phyloP scores from a whole-genome alignment of 2,888 invertebrate genomes.

The Conops quadrifasciatus region DNA sequence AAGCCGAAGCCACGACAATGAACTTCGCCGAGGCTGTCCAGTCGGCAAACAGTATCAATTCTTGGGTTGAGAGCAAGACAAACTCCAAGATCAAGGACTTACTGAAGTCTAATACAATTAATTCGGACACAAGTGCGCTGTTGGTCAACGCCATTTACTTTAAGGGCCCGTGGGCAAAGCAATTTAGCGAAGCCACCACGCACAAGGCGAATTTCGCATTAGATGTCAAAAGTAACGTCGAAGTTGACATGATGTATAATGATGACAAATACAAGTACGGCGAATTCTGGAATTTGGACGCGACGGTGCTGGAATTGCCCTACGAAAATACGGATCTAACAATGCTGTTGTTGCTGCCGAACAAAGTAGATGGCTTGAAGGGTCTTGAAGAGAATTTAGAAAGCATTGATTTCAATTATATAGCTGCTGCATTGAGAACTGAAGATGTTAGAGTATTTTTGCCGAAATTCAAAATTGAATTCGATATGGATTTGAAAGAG shows the following conservation, averaged over 20 bases:
- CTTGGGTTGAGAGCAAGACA: slow-evolving; percentile 83
- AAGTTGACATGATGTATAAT: slow-evolving; percentile 77
- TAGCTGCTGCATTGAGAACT: slow-evolving; percentile 47
- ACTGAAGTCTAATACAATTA: slow-evolving; percentile 70
- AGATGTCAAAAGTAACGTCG: slow-evolving; percentile 63
- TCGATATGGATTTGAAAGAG: slow-evolving; percentile 71
- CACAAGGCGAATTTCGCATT: slow-evolving; percentile 72
- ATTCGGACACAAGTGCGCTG: slow-evolving; percentile 71
- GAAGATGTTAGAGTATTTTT: slow-evolving; percentile 70
- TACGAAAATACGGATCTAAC: slow-evolving; percentile 75
- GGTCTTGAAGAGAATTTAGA: slow-evolving; percentile 72
- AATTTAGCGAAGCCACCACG: slow-evolving; percentile 73
- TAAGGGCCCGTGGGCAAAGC: slow-evolving; percentile 78
- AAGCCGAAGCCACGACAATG: slow-evolving; percentile 71
- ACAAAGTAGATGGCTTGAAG: slow-evolving; percentile 72
- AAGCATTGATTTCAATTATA: slow-evolving; percentile 65
- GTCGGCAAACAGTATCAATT: slow-evolving; percentile 74
- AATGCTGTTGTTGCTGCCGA: slow-evolving; percentile 80
- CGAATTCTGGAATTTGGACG: slow-evolving; percentile 65
- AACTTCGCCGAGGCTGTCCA: slow-evolving; percentile 67
- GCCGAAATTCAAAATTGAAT: slow-evolving; percentile 85
- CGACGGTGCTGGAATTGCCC: slow-evolving; percentile 75
- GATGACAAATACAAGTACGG: slow-evolving; percentile 67
- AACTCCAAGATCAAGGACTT: slow-evolving; percentile 83
- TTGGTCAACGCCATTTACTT: slow-evolving; percentile 88